Evolutionary conservation across 2,888 invertebrate genomes (phyloP).

Genomic region (Ophraella communa): DNA sequence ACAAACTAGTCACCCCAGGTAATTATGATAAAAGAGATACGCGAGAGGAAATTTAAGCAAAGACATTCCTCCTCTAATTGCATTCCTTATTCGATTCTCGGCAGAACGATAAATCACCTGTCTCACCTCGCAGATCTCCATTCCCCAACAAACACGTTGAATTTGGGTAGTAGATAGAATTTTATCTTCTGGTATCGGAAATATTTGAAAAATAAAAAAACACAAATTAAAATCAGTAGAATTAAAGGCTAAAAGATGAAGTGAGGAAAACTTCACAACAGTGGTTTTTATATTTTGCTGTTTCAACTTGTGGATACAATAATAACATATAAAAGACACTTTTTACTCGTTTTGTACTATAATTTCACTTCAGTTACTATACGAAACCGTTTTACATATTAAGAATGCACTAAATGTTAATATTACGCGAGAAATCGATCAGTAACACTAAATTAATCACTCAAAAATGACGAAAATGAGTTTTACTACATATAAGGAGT

Average conservation of each 20-base stretch:
- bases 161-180: background rate
- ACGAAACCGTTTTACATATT: no score
- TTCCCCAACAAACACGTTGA: background rate
- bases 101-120: conserved; percentile 53
- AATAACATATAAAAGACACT: no score
- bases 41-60: conserved; percentile 50
- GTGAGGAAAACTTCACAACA: no score
- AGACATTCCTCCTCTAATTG: conserved; percentile 55
- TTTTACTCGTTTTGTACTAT: no score
- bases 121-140: conserved; percentile 44
- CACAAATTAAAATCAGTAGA: background rate
- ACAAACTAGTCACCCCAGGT: conserved; percentile 42
- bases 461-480: no score
- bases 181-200: conserved; percentile 1
- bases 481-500: no score
- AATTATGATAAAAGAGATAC: conserved; percentile 45
- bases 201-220: background rate
- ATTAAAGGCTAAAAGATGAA: background rate
- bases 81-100: conserved; percentile 55
- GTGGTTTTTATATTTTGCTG: no score
- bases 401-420: no score
- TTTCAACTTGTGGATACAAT: no score
- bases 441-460: no score
- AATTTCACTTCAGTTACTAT: no score
- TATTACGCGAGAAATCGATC: no score